Evolutionary conservation across 1,140 invertebrate species (phyloP).

Genomic region (Formica selysi): DNA sequence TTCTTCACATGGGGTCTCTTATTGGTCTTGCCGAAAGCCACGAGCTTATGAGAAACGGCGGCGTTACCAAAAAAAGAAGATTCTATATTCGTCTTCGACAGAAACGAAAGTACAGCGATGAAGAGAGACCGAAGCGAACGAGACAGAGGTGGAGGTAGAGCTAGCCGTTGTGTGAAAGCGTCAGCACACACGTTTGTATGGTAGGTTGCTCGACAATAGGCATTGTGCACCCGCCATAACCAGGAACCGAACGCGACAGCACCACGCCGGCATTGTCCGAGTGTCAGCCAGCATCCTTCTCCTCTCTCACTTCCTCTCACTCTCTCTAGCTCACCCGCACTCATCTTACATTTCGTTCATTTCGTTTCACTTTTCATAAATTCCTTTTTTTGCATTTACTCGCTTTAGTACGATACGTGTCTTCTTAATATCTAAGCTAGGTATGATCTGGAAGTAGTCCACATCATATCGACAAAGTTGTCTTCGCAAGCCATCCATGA

Average conservation of each 20-base stretch:
- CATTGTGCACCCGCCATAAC: conserved; percentile 86
- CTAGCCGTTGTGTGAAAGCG: conserved; percentile 79
- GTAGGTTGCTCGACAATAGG: conserved; percentile 84
- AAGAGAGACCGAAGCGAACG: conserved; percentile 48
- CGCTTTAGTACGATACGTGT: neutral
- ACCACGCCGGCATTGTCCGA: conserved; percentile 83
- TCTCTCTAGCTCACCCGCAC: conserved; percentile 7
- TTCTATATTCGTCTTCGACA: conserved; percentile 46
- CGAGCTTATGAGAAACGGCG: conserved; percentile 44
- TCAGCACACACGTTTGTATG: conserved; percentile 82
- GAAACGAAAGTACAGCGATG: conserved; percentile 21
- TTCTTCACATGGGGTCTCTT: conserved; percentile 37
- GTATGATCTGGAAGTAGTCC: neutral
- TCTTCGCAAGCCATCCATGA: neutral
- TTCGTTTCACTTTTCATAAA: conserved; percentile 50
- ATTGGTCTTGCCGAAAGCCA: conserved; percentile 62
- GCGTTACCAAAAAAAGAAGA: conserved; percentile 18
- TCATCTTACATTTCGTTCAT: conserved; percentile 36
- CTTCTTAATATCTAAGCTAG: conserved; percentile 16
- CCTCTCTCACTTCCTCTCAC: conserved; percentile 50
- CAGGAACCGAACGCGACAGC: conserved; percentile 85
- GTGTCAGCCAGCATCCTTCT: conserved; percentile 81
- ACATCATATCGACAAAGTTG: neutral
- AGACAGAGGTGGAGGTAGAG: conserved; percentile 38
- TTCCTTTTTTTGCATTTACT: conserved; percentile 46